These are phyloP conservation scores for Caenorhabditis sinica DNA, from an alignment of 2,888 invertebrate species.

Conservation along the genomic window DNA sequence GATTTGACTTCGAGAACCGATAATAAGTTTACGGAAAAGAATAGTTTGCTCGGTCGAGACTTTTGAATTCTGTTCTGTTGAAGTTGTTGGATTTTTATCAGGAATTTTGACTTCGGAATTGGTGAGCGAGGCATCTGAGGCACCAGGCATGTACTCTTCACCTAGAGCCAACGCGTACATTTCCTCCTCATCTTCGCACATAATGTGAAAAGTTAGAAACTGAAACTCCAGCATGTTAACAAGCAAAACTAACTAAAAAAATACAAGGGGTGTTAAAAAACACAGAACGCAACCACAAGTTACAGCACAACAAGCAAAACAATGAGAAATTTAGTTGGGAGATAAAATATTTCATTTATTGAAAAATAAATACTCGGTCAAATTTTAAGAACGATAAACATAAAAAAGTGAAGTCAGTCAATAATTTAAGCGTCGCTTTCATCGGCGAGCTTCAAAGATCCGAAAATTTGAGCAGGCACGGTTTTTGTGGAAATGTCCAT, in stretches of 20 bases:
- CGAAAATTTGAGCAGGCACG: constrained; percentile 94
- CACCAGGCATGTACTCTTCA: background rate
- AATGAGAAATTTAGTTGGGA: background rate
- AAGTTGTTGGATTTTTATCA: background rate
- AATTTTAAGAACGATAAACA: constrained; percentile 7
- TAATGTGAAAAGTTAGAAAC: background rate
- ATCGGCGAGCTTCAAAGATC: constrained; percentile 85
- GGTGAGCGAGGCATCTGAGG: background rate
- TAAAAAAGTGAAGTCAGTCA: background rate
- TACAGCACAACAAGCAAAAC: background rate
- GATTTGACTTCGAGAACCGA: constrained; percentile 42
- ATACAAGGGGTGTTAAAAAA: constrained; percentile 24
- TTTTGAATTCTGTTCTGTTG: background rate
- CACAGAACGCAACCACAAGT: constrained; percentile 16
- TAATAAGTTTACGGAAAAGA: constrained; percentile 33
- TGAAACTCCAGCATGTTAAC: background rate
- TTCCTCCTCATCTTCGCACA: constrained; percentile 46
- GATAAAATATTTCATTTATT: constrained; percentile 4
- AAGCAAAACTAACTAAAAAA: constrained; percentile 9
- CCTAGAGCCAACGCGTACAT: constrained; percentile 50
- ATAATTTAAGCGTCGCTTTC: constrained; percentile 63
- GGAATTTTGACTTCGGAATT: background rate
- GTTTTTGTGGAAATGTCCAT: constrained; percentile 90
- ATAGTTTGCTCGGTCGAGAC: background rate
- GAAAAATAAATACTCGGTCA: constrained; percentile 1